phyloP scores from a whole-genome alignment of 2,888 invertebrate species.

The Drosophila aldrichi region DNA sequence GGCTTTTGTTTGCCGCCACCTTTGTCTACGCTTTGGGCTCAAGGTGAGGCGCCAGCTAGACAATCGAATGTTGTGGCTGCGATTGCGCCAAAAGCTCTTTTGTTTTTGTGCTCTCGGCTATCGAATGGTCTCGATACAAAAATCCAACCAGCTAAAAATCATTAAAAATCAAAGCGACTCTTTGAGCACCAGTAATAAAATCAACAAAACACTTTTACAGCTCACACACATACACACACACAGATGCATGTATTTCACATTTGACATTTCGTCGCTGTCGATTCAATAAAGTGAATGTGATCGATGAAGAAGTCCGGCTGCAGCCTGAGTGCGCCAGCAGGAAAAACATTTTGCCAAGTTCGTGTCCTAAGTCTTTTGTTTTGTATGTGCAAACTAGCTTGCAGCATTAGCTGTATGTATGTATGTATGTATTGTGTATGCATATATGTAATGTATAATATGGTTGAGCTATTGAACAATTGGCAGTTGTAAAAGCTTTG shows the following conservation, averaged over 20 bases:
- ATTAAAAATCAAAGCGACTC: conserved; percentile 50
- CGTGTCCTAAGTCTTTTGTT: conserved; percentile 31
- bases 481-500: too few species aligned
- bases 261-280: conserved; percentile 46
- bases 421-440: too few species aligned
- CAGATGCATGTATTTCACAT: conserved; percentile 36
- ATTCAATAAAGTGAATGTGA: conserved; percentile 24
- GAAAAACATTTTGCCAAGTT: conserved; percentile 16
- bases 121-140: conserved; percentile 52
- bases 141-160: conserved; percentile 42
- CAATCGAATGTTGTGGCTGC: conserved; percentile 33
- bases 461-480: too few species aligned
- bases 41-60: conserved; percentile 63
- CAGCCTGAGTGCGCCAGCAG: background rate
- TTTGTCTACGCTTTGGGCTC: conserved; percentile 54
- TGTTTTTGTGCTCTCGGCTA: conserved; percentile 53
- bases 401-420: too few species aligned
- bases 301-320: background rate
- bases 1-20: conserved; percentile 38
- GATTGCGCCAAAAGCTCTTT: conserved; percentile 61
- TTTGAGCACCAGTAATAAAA: conserved; percentile 45
- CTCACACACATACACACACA: conserved; percentile 15
- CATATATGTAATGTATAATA: too few species aligned
- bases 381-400: background rate
- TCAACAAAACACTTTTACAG: conserved; percentile 31